Conservation (phyloP, 2,888 invertebrate genomes). For the Xanthorhoe spadicearia region DNA sequence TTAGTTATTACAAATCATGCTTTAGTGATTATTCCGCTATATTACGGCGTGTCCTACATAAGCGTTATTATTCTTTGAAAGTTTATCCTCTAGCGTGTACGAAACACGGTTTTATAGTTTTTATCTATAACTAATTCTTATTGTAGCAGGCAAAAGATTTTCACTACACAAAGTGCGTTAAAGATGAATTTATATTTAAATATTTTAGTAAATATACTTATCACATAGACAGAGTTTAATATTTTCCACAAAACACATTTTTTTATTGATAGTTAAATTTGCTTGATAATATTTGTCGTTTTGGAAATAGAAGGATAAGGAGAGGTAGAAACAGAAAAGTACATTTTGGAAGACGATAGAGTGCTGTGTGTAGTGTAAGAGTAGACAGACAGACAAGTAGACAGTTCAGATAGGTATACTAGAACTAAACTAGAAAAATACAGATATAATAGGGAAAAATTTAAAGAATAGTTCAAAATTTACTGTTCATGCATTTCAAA, state of each 20-base stretch:
- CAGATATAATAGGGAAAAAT: constrained; percentile 10
- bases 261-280: constrained; percentile 79
- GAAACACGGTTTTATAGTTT: constrained; percentile 66
- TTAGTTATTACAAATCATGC: constrained; percentile 64
- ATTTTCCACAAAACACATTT: constrained; percentile 51
- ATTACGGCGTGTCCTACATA: constrained; percentile 71
- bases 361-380: constrained; percentile 43
- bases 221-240: constrained; percentile 52
- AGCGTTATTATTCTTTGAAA: constrained; percentile 65
- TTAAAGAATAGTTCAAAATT: constrained; percentile 10
- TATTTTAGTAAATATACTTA: constrained; percentile 58
- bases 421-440: constrained; percentile 26
- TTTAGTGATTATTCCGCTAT: constrained; percentile 62
- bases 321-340: constrained; percentile 44
- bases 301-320: constrained; percentile 49
- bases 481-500: constrained; percentile 24
- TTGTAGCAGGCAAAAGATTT: constrained; percentile 73
- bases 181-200: constrained; percentile 58
- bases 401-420: constrained; percentile 26
- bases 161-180: constrained; percentile 78
- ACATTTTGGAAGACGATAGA: constrained; percentile 56
- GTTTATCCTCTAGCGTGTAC: constrained; percentile 61
- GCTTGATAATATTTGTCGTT: constrained; percentile 68
- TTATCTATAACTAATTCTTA: constrained; percentile 64
- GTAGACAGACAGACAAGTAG: constrained; percentile 26